Base-by-base conservation (phyloP, 2,888 invertebrate species). In the Alloplasta piceator region DNA sequence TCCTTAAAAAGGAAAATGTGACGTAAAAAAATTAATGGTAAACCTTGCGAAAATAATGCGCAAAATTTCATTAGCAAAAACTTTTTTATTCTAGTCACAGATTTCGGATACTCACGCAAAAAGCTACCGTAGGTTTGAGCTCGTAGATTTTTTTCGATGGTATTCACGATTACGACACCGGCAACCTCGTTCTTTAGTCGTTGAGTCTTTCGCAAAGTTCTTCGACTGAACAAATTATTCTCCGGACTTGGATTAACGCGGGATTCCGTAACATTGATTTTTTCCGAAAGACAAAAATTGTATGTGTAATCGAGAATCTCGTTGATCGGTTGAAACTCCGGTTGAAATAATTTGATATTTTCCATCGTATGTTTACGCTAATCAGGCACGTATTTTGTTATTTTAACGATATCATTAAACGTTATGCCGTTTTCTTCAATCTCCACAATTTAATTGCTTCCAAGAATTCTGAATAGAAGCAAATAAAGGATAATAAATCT, bases 181-280 rank as follows among this genome's bases (percentile, higher is more conserved):
- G 93, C 92, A 6, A 95, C 93, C 90, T 98, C 98, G 78, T 94
- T 92, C 41, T 95, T 90, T 12, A 97, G 86, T 89, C 98, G 98
- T 77, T 95, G 0, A 95, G 94, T 79, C 93, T 93, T 52, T 93
- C 87, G 68, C 93, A 91, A 63, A 97, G 89, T 43, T 95, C 93
- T 0, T 94, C 90, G 39, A 93, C 85, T 93, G 52, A 95, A 91
- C 0, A 96, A 88, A 10, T 93, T 94, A 83, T 94, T 70, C 0
- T 84, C 83, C 5, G 88, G 86, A 81, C 86, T 87, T 5, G 68
- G 14, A 5, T 16, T 39, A 5, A 55, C 9, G 89, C 89, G 71
- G 9, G 71, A 10, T 89, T 87, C 74, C 89, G 79, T 64, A 39
- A 91, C 84, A 87, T 95, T 95, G 46, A 97, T 91, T 80, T 93